Evolutionary conservation across 2,888 invertebrate species (phyloP).

Genomic region (Pterostichus madidus): DNA sequence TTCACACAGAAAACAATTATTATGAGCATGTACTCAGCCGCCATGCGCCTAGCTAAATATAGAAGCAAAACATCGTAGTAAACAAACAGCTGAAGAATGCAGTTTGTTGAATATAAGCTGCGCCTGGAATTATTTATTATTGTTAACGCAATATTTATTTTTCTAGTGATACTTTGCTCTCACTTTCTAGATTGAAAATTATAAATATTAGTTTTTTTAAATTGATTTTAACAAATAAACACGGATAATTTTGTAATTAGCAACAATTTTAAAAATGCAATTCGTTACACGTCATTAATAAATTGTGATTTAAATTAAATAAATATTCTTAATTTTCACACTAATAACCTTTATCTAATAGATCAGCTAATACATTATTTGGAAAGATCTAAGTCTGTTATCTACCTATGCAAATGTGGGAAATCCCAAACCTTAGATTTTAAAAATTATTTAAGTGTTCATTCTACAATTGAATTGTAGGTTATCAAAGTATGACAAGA

Average conservation of each 20-base stretch:
- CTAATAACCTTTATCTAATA: background rate
- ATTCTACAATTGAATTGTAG: background rate
- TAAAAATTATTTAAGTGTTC: background rate
- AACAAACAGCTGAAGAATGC: slow-evolving; percentile 43
- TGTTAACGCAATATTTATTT: slow-evolving; percentile 30
- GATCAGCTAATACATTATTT: too few species aligned
- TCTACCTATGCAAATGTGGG: background rate
- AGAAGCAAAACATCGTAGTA: slow-evolving; percentile 57
- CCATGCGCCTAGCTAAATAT: slow-evolving; percentile 53
- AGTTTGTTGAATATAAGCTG: slow-evolving; percentile 38
- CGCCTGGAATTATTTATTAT: slow-evolving; percentile 33
- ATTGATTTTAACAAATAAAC: background rate
- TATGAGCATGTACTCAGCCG: slow-evolving; percentile 27
- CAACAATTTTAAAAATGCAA: background rate
- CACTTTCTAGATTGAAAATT: slow-evolving; percentile 55
- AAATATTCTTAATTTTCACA: background rate
- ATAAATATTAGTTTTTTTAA: background rate
- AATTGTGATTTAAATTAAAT: slow-evolving; percentile 9
- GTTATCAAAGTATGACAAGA: background rate
- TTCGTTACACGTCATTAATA: slow-evolving; percentile 27
- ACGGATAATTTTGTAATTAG: background rate
- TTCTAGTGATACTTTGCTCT: slow-evolving; percentile 29
- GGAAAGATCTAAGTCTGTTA: background rate
- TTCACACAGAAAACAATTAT: slow-evolving; percentile 61
- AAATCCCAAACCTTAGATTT: background rate